Evolutionary conservation across 2,113 vertebrate species (phyloP), one percentile per base, ranked within the genome.

Genomic region (Balaeniceps rex): DNA sequence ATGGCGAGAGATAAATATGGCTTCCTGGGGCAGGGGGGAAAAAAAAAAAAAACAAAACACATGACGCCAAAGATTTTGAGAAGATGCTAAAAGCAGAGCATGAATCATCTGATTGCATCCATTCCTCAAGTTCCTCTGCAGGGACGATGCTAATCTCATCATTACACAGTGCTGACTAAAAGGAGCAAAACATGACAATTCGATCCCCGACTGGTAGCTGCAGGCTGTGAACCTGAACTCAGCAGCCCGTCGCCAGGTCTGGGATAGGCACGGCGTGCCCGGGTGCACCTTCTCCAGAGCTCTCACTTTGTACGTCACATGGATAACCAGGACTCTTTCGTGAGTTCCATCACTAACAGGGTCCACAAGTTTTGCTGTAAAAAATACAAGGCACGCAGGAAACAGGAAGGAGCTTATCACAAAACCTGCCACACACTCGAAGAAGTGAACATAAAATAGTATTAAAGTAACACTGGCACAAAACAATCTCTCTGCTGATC

Each of bases 81-180:
- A 17, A 38, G 93, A 58, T 87, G 87, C 71, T 95, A 87, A 96
- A 94, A 91, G 86, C 95, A 93, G 80, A 52, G 57, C 11, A 16
- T 97, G 95, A 96, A 66, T 95, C 93, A 96, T 77, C 78, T 74
- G 88, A 97, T 85, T 58, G 90, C 29, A 29, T 14, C 93, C 94
- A 95, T 97, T 96, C 96, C 95, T 95, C 7, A 13, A 95, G 96
- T 95, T 95, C 93, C 91, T 94, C 78, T 63, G 78, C 75, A 80
- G 63, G 86, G 84, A 85, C 8, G 12, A 93, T 70, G 84, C 70
- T 90, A 87, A 85, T 89, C 94, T 91, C 87, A 58, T 31, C 87
- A 19, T 90, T 77, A 58, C 93, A 90, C n/a, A 23, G 74, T 3
- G 84, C 23, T 96, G 95, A 97, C 87, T 95, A 87, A 49, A 83